These are phyloP conservation scores for Drosophila anomalata DNA, from an alignment of 2,888 invertebrate genomes.

Conservation along the genomic window DNA sequence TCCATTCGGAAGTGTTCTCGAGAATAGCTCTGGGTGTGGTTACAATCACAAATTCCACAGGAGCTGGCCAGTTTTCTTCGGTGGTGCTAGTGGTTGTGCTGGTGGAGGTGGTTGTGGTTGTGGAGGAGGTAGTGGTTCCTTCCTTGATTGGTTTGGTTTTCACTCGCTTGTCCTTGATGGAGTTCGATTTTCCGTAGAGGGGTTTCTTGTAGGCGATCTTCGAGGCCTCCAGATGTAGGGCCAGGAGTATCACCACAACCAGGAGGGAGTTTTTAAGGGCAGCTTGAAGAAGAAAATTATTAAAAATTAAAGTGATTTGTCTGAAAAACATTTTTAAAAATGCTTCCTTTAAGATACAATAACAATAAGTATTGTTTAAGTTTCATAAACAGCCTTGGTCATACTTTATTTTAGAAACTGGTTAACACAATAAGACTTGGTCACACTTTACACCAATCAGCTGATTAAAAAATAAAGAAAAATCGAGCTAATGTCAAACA, in stretches of 20 bases:
- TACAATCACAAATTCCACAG: conserved; percentile 64
- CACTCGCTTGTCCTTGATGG: conserved; percentile 58
- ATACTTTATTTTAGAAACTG: no score
- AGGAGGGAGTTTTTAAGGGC: conserved; percentile 19
- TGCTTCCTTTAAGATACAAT: no score
- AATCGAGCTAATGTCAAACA: no score
- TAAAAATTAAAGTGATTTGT: background rate
- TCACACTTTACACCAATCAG: no score
- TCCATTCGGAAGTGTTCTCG: conserved; percentile 6
- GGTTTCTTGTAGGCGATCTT: conserved; percentile 77
- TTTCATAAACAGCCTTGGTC: no score
- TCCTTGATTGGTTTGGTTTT: conserved; percentile 20
- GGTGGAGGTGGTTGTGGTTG: conserved; percentile 5
- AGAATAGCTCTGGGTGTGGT: conserved; percentile 22
- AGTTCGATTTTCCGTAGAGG: conserved; percentile 60
- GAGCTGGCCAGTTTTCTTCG: conserved; percentile 46
- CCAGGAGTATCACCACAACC: conserved; percentile 40
- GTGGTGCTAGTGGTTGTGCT: conserved; percentile 22
- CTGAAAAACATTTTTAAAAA: no score
- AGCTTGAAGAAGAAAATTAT: background rate
- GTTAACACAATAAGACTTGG: no score
- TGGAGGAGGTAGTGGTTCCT: conserved; percentile 17
- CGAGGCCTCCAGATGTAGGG: conserved; percentile 42
- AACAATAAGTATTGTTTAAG: no score
- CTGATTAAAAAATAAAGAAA: no score